phyloP scores from a whole-genome alignment of 2,888 invertebrate genomes.

The Proisotoma minuta region DNA sequence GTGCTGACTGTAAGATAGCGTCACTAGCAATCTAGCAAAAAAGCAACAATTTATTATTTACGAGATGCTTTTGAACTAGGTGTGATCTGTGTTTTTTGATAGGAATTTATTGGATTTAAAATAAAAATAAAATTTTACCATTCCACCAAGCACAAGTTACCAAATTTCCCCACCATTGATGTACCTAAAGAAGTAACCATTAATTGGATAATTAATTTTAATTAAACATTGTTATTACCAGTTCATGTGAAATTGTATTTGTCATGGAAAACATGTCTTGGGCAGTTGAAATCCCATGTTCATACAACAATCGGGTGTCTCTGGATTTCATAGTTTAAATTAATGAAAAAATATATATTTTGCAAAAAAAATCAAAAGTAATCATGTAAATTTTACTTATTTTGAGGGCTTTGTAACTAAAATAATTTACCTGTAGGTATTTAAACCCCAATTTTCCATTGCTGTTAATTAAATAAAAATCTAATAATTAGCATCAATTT shows the following conservation, averaged over 20 bases:
- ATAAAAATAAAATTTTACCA: constrained; percentile 1
- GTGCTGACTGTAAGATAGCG: too few relatives aligned
- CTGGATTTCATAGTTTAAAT: too few relatives aligned
- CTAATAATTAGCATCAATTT: background rate
- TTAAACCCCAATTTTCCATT: constrained; percentile 40
- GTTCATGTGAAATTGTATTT: constrained; percentile 36
- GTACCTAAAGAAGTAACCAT: constrained; percentile 1
- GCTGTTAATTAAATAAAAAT: constrained; percentile 9
- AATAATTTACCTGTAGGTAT: constrained; percentile 34
- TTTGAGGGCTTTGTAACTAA: too few relatives aligned
- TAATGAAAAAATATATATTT: too few relatives aligned
- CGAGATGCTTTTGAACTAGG: too few relatives aligned
- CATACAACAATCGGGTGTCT: constrained; percentile 22
- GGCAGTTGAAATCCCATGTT: constrained; percentile 24
- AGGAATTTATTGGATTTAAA: background rate
- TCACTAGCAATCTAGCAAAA: too few relatives aligned
- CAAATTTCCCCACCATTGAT: constrained; percentile 37
- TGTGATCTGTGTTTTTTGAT: too few relatives aligned
- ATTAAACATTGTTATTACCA: constrained; percentile 1
- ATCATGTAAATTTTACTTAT: too few relatives aligned
- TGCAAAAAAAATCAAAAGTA: too few relatives aligned
- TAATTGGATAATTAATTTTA: background rate
- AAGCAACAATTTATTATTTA: too few relatives aligned
- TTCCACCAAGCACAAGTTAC: constrained; percentile 42
- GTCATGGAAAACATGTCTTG: constrained; percentile 31